A percentile compares a stretch with the other conserved stretches of the same genome.
Evolutionary conservation across 2,797 vertebrate species (phyloP).

Genomic region (Acestrorhynchus altus): DNA sequence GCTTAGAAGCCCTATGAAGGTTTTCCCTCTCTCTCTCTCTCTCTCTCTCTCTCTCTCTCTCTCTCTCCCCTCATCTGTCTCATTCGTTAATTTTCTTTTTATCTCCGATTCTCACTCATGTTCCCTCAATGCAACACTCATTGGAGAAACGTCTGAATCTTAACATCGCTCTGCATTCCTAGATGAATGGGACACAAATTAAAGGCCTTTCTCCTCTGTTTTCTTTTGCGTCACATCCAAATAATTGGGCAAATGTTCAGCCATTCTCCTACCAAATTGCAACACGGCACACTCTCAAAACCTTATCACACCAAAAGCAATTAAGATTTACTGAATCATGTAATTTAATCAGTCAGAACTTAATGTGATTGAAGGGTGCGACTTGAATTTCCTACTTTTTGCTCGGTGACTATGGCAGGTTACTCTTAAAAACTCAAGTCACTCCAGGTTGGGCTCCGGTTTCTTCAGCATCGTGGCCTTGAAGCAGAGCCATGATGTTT

Average conservation of each 20-base stretch:
- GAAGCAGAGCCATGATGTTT: no score
- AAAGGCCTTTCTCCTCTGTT: slow-evolving; percentile 59
- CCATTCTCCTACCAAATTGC: slow-evolving; percentile 78
- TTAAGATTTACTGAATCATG: slow-evolving; percentile 88
- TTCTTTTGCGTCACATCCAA: slow-evolving; percentile 42
- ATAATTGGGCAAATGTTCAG: slow-evolving; percentile 50
- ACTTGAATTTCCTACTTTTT: slow-evolving; percentile 54
- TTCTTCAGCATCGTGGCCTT: no score
- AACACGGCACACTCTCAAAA: slow-evolving; percentile 82
- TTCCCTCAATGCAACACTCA: slow-evolving; percentile 54
- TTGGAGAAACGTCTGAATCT: slow-evolving; percentile 58
- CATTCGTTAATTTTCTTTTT: slow-evolving; percentile 29
- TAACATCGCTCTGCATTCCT: slow-evolving; percentile 53
- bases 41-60: slow-evolving; percentile 26
- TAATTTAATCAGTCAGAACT: slow-evolving; percentile 85
- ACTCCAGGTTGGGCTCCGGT: neutral
- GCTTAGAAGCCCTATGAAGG: neutral
- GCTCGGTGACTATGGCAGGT: neutral
- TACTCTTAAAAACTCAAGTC: slow-evolving; percentile 19
- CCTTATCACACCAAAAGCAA: slow-evolving; percentile 79
- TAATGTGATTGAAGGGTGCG: slow-evolving; percentile 78
- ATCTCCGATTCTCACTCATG: slow-evolving; percentile 42
- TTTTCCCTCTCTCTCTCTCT: neutral
- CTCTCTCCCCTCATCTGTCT: slow-evolving; percentile 29
- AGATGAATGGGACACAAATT: slow-evolving; percentile 62